Percentiles rank a stretch among this genome's conserved stretches.
phyloP scores from a whole-genome alignment of 2,113 vertebrate genomes.

The Empidonax traillii region DNA sequence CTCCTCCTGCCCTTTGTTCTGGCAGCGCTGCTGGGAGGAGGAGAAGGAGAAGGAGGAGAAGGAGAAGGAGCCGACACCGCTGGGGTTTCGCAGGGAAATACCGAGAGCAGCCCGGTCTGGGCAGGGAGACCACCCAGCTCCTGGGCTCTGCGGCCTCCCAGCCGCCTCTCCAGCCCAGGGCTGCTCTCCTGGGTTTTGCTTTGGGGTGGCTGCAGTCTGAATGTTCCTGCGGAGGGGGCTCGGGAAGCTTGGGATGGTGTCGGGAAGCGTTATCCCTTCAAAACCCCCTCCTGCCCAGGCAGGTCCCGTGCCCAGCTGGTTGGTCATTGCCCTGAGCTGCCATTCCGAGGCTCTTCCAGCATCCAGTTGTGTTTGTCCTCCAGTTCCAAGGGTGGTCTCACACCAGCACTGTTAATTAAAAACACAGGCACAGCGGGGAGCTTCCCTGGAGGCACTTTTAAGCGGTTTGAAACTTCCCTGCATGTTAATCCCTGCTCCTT shows the following conservation, averaged over 20 bases:
- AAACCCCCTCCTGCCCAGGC: background rate
- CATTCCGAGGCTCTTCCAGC: background rate
- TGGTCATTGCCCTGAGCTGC: background rate
- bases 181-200: background rate
- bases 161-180: background rate
- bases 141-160: background rate
- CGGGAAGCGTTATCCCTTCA: background rate
- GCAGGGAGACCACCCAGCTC: conserved; percentile 34
- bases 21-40: background rate
- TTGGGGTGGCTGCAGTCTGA: background rate
- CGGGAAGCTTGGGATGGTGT: background rate
- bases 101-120: background rate
- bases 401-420: conserved; percentile 49
- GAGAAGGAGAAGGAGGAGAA: background rate
- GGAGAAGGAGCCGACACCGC: background rate
- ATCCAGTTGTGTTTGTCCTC: background rate
- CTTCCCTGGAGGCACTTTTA: conserved; percentile 22
- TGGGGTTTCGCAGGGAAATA: background rate
- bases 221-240: background rate
- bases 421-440: background rate
- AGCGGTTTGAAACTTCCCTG: conserved; percentile 21
- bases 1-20: conserved; percentile 33
- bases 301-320: background rate
- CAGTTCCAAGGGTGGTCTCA: background rate
- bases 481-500: conserved; percentile 18